Base-by-base conservation (phyloP, 92 coral and sea anemone species). In the Blastomussa wellsi region DNA sequence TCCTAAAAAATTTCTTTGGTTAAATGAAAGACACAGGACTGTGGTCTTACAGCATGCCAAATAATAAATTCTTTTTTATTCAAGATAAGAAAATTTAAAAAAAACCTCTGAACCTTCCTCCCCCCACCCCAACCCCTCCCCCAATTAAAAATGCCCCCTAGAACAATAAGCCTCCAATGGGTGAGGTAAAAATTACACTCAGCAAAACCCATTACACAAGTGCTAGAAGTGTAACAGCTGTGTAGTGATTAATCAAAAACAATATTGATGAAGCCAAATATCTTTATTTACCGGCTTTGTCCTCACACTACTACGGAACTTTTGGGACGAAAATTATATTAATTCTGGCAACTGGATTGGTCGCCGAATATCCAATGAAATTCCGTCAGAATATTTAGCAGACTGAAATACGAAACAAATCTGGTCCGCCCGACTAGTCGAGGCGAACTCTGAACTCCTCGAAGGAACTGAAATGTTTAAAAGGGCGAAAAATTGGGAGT, bases 1-100 rank as follows among this genome's bases (percentile, higher is more conserved):
- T 88, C 5, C 99, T 96, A 44, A 52, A 82, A 82, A 1, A 65
- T 33, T 8, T 28, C 13, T 60, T 52, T 51, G 28, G 11, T 7
- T n/a, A 26, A 15, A 16, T 11, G 2, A 2, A 31, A 68, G 16
- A 32, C 12, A 19, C n/a, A 24, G 32, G 49, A 8, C 7, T 44
- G 49, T 13, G 11, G 3, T 39, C 3, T 39, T 39, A 3, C 44
- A 39, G 44, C n/a, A n/a, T n/a, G n/a, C n/a, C n/a, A n/a, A n/a
- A n/a, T n/a, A n/a, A n/a, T n/a, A n/a, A n/a, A n/a, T n/a, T n/a
- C n/a, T n/a, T n/a, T n/a, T n/a, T n/a, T n/a, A n/a, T n/a, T n/a
- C n/a, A n/a, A n/a, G n/a, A n/a, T n/a, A n/a, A n/a, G n/a, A n/a
- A n/a, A n/a, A n/a, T n/a, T n/a, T n/a, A n/a, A n/a, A n/a, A n/a